Conservation (phyloP, 2,888 invertebrate genomes). For the Dynastes hyllus region DNA sequence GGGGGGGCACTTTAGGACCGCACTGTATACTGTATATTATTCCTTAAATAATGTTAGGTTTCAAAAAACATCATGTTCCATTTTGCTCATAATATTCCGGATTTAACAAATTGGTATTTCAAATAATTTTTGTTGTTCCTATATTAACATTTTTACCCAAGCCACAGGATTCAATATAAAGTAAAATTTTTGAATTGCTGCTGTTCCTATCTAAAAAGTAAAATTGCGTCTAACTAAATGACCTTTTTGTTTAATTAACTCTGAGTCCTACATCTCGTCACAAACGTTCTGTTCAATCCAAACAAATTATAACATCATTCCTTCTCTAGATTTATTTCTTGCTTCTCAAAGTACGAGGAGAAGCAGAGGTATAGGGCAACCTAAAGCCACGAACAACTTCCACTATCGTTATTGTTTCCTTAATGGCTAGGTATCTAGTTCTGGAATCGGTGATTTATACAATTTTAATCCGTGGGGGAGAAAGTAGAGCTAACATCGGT, state of each 20-base stretch:
- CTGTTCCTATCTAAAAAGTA: not conserved
- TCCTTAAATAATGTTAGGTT: too few species aligned
- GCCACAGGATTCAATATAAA: too few species aligned
- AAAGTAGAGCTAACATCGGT: constrained; percentile 33
- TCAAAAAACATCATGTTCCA: too few species aligned
- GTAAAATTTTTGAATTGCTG: too few species aligned
- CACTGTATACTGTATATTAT: too few species aligned
- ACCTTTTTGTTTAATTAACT: not conserved
- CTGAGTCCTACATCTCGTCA: not conserved
- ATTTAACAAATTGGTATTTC: too few species aligned
- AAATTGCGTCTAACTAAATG: not conserved
- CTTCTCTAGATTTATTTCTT: constrained; percentile 22
- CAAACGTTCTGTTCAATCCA: not conserved
- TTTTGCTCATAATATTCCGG: too few species aligned
- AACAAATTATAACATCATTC: constrained; percentile 27
- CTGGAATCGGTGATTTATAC: constrained; percentile 43
- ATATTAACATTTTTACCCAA: too few species aligned
- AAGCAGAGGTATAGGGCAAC: not conserved
- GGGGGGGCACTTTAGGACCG: too few species aligned
- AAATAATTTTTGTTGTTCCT: too few species aligned
- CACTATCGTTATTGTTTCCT: constrained; percentile 35
- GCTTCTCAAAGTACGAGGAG: constrained; percentile 1
- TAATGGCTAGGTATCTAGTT: constrained; percentile 26
- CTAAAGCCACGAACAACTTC: constrained; percentile 19
- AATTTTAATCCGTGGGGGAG: constrained; percentile 44